Conservation (phyloP, 2,888 invertebrate genomes). For the Apamea sordens region DNA sequence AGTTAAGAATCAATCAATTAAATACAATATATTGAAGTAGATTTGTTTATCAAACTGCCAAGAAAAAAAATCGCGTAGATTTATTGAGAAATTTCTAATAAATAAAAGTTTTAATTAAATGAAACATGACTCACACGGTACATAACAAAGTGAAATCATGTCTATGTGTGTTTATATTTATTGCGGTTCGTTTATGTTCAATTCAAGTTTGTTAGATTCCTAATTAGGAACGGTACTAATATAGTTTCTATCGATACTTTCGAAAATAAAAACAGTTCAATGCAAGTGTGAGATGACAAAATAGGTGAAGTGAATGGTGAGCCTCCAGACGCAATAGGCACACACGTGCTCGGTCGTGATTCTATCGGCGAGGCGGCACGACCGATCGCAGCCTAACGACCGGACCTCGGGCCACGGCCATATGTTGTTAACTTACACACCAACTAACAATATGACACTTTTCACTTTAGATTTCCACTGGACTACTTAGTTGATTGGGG, state of each 20-base stretch:
- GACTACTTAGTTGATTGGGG: constrained; percentile 45
- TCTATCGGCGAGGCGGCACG: constrained; percentile 84
- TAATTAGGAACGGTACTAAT: constrained; percentile 80
- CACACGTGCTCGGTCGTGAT: constrained; percentile 87
- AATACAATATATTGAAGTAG: constrained; percentile 1
- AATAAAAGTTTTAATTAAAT: constrained; percentile 49
- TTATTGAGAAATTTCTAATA: constrained; percentile 40
- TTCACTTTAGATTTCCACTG: constrained; percentile 78
- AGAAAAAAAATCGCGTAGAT: constrained; percentile 11
- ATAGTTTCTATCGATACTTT: constrained; percentile 73
- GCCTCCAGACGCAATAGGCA: constrained; percentile 83
- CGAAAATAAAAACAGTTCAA: constrained; percentile 78
- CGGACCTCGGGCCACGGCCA: constrained; percentile 85
- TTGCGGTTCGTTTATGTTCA: constrained; percentile 53
- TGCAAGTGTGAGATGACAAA: constrained; percentile 82
- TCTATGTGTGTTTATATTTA: constrained; percentile 60
- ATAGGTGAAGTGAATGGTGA: constrained; percentile 89
- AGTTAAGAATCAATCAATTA: constrained; percentile 16
- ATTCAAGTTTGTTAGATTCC: constrained; percentile 68
- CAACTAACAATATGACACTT: constrained; percentile 81
- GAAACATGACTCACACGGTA: constrained; percentile 61
- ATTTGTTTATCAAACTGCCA: constrained; percentile 6
- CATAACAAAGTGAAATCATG: constrained; percentile 63
- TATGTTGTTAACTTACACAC: constrained; percentile 87
- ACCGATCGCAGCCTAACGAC: constrained; percentile 76